Evolutionary conservation across 2,888 invertebrate species (phyloP), one percentile per base, ranked within the genome.

Genomic region (Melanargia galathea): DNA sequence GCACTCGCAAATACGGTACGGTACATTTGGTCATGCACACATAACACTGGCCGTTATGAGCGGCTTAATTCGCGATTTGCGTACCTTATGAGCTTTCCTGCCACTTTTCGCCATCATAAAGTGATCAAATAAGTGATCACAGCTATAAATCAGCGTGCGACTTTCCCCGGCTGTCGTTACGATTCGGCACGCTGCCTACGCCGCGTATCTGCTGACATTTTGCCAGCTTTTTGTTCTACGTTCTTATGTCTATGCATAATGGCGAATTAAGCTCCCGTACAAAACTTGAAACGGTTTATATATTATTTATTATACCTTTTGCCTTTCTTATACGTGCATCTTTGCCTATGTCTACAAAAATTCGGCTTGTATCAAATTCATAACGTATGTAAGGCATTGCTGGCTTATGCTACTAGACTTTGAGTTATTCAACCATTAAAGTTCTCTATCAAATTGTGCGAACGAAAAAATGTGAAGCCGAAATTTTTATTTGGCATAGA

Each of bases 121-220:
- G 88, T 90, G 86, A 89, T 90, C 90, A 89, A 87, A 89, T 85
- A 83, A 86, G 83, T 87, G 84, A 87, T 87, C 87, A 89, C 80
- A 82, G 78, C 79, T 75, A 85, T 86, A 85, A 88, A 87, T 89
- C 86, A 84, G 83, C 70, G 77, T 76, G 77, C 67, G 80, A 82
- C 86, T 88, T 87, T 88, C 87, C 80, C 81, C 74, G 70, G 62
- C 75, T 74, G 81, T 87, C 86, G 84, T 90, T 88, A 85, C 73
- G 74, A 88, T 90, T 89, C 83, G 81, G 76, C 78, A 83, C 83
- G 83, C 78, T 78, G 74, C 76, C 76, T 77, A 74, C 76, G 72
- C 70, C 70, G 76, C 75, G 75, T 73, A 75, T 74, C 79, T 83
- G 80, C 86, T 83, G 82, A 79, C 79, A 75, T 73, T 79, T 77